Evolutionary conservation across 1,140 invertebrate genomes (phyloP), one percentile per base, ranked within the genome.

Genomic region (Drosophila bifasciata): DNA sequence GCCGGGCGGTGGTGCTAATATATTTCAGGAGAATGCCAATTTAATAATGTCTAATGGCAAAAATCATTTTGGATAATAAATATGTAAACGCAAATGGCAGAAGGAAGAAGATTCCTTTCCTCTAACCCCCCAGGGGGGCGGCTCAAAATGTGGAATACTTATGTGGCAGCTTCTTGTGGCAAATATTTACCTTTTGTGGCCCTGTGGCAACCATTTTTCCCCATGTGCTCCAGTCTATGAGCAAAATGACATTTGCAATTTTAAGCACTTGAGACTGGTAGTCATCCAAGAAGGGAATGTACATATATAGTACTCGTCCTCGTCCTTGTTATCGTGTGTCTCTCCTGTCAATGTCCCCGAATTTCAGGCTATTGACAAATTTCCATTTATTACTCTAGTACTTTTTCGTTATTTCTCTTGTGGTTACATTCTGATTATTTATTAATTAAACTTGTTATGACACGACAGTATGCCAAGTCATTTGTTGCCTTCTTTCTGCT

Each of bases 201-300:
- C 49, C 64, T 68, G 25, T 21, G 52, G 43, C 55, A 58, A 28
- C 67, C 55, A 59, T 44, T n/a, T n/a, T n/a, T 45, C 63, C 41
- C 28, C 48, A 52, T 66, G 60, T 67, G 41, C 28, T 16, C 16
- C 28, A 58, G 44, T 76, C 60, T 80, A 83, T 88, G 74, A 72
- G 83, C 11, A 88, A 88, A 86, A 86, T 86, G 81, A 79, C 83
- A 86, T 86, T 86, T 88, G 83, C 84, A 86, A 86, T 88, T 86
- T 86, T 71, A 86, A 86, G 68, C 81, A 88, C 81, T 86, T 67
- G 83, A 86, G 83, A 86, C 77, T 81, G 79, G 70, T 76, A 59
- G 75, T 64, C 59, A 58, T 52, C 62, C 23, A 51, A 62, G 28
- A 7, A 58, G n/a, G 52, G 44, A 21, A 21, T 21, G 19, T 21